Conservation (phyloP, 2,113 vertebrate genomes). For the Pteropus alecto region DNA sequence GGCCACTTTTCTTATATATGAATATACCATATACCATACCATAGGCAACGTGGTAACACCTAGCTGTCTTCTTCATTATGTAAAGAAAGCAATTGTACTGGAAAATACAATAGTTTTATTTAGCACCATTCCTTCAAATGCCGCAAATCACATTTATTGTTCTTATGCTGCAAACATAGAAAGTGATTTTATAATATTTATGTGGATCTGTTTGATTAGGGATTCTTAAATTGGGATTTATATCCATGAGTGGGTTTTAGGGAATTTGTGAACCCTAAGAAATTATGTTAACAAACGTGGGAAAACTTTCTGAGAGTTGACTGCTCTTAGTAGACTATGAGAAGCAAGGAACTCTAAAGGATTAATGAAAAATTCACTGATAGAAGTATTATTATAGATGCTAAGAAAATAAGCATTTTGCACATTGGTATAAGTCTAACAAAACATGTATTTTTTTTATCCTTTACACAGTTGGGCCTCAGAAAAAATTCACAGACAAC, state of each 20-base stretch:
- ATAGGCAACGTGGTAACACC: neutral
- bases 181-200: neutral
- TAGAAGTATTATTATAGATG: neutral
- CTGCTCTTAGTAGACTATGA: neutral
- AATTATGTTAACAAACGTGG: neutral
- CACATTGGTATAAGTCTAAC: neutral
- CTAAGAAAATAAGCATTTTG: neutral
- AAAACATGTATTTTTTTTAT: neutral
- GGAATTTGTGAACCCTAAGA: neutral
- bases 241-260: neutral
- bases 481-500: neutral
- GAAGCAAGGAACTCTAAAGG: neutral
- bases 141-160: neutral
- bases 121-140: neutral
- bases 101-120: neutral
- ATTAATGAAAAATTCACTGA: neutral
- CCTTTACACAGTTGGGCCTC: neutral
- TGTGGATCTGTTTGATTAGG: neutral
- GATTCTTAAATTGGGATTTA: neutral
- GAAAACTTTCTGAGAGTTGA: neutral
- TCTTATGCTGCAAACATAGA: neutral
- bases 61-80: neutral
- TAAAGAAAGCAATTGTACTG: neutral
- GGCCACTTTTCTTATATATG: neutral
- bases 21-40: neutral